phyloP scores from a whole-genome alignment of 2,888 invertebrate species.

The Caenorhabditis doughertyi region DNA sequence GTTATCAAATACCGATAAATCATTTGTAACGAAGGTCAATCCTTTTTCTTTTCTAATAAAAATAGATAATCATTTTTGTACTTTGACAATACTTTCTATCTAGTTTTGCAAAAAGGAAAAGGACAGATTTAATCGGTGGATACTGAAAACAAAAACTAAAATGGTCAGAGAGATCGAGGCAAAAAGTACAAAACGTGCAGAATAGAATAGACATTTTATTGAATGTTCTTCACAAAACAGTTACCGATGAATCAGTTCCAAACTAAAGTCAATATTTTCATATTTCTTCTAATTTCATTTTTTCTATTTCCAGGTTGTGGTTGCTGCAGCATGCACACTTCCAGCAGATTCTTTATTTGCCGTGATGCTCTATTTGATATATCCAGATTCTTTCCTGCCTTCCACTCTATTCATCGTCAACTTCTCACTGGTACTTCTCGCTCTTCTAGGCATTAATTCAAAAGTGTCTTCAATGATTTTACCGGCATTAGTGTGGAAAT shows the following conservation, averaged over 20 bases:
- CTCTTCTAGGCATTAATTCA: constrained; percentile 60
- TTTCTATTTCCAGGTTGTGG: constrained; percentile 48
- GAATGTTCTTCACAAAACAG: too few species aligned
- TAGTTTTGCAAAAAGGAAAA: neutral
- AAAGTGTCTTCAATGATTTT: constrained; percentile 62
- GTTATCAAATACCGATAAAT: constrained; percentile 7
- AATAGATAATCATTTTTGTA: neutral
- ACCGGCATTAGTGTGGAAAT: constrained; percentile 64
- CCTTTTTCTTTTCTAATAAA: neutral
- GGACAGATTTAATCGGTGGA: neutral
- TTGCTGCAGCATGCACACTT: constrained; percentile 64
- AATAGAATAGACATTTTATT: neutral
- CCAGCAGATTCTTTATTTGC: constrained; percentile 61
- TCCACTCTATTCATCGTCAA: constrained; percentile 62
- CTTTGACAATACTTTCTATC: neutral
- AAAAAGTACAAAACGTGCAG: constrained; percentile 3
- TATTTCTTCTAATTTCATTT: too few species aligned
- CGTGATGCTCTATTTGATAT: constrained; percentile 58
- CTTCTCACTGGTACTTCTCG: constrained; percentile 58
- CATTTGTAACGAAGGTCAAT: constrained; percentile 8
- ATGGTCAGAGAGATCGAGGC: neutral
- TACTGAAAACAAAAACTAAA: neutral
- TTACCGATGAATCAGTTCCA: too few species aligned
- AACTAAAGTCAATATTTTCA: too few species aligned
- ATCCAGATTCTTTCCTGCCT: constrained; percentile 63